Percentiles rank a stretch among this genome's conserved stretches.
Conservation (phyloP, 2,888 invertebrate genomes). For the Alloscopus bannaensis region DNA sequence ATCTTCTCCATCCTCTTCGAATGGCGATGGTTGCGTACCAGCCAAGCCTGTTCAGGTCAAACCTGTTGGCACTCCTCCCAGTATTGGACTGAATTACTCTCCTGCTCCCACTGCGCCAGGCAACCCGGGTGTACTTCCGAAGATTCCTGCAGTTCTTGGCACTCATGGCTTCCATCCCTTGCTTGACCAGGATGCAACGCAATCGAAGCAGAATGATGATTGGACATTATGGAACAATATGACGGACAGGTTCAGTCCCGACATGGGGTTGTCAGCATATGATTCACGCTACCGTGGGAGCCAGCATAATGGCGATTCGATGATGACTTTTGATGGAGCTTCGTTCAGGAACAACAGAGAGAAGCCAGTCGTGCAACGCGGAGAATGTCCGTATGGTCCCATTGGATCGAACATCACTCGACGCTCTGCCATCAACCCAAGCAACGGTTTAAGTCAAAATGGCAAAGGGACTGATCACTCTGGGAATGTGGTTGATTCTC, state of each 20-base stretch:
- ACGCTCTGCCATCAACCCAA: constrained; percentile 20
- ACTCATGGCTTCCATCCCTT: constrained; percentile 16
- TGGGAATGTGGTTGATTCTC: constrained; percentile 17
- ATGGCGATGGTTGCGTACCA: not conserved
- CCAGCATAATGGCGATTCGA: constrained; percentile 8
- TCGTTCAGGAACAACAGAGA: constrained; percentile 19
- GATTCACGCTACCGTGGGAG: too few species aligned
- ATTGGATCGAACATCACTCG: constrained; percentile 57
- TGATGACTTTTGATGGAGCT: too few species aligned
- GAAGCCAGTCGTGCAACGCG: constrained; percentile 10
- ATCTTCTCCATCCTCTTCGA: constrained; percentile 6
- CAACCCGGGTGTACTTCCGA: constrained; percentile 6
- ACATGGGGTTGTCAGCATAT: not conserved
- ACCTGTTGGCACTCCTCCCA: not conserved
- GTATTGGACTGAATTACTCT: too few species aligned
- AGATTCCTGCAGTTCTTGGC: constrained; percentile 5
- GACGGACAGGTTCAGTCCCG: constrained; percentile 28
- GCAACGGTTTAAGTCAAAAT: constrained; percentile 31
- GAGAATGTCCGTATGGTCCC: constrained; percentile 50
- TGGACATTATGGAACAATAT: constrained; percentile 50
- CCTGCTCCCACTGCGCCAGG: constrained; percentile 16
- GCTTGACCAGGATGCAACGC: not conserved
- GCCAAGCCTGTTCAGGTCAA: constrained; percentile 33
- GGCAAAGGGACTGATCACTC: constrained; percentile 29
- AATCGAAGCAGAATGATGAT: constrained; percentile 2